A percentile compares a stretch with the other conserved stretches of the same genome.
Evolutionary conservation across 2,797 vertebrate species (phyloP).

Genomic region (Phoebastria nigripes): DNA sequence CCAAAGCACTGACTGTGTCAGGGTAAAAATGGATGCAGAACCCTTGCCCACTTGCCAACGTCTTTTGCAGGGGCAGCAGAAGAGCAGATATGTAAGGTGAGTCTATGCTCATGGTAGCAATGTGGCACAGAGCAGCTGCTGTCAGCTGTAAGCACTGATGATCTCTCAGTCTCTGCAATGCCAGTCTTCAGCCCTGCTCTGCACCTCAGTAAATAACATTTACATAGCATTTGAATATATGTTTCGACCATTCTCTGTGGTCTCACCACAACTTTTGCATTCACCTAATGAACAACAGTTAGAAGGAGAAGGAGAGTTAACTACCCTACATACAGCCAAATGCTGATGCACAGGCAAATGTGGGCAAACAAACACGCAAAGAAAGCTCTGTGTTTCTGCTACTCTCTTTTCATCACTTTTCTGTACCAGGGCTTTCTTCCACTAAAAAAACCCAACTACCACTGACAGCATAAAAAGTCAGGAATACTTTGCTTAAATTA

Average conservation of each 20-base stretch:
- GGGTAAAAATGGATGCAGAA: background rate
- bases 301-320: background rate
- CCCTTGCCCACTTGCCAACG: background rate
- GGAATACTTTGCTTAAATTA: background rate
- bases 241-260: background rate
- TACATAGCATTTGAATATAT: background rate
- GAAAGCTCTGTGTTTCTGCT: background rate
- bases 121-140: background rate
- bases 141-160: background rate
- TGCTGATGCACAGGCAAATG: fast-evolving
- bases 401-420: background rate
- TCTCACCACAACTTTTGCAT: background rate
- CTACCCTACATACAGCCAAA: background rate
- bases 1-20: background rate
- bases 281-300: background rate
- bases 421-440: background rate
- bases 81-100: background rate
- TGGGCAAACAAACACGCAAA: background rate
- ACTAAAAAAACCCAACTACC: background rate
- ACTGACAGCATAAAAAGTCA: background rate
- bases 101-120: background rate
- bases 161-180: background rate
- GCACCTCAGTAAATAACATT: background rate
- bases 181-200: background rate
- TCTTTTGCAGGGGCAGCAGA: background rate